Conservation (phyloP, 2,888 invertebrate genomes). For the Ophion costatus region DNA sequence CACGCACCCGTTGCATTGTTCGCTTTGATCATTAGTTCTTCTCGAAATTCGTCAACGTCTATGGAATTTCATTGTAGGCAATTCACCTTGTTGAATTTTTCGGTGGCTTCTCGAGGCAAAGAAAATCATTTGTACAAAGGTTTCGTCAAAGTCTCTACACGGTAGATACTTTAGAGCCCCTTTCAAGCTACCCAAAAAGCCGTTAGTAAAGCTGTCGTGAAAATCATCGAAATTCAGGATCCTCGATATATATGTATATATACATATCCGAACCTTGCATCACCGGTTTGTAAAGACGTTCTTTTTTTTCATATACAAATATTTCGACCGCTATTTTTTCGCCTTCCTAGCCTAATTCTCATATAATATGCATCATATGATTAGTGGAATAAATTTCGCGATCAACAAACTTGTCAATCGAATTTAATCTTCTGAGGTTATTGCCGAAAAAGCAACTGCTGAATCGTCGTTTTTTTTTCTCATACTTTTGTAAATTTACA, state of each 20-base stretch:
- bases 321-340: neutral
- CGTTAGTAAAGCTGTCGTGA: neutral
- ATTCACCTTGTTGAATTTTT: no score
- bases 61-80: no score
- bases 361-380: constrained; percentile 1
- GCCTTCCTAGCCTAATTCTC: neutral
- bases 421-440: constrained; percentile 57
- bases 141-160: no score
- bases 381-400: constrained; percentile 7
- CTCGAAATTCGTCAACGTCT: no score
- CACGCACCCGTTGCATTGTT: no score
- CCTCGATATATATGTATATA: neutral
- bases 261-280: neutral
- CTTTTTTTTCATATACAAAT: constrained; percentile 3
- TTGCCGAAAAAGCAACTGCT: constrained; percentile 49
- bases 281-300: neutral
- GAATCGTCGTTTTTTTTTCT: neutral
- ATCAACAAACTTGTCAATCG: neutral
- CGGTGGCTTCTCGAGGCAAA: no score
- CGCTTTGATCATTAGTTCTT: no score
- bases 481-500: neutral
- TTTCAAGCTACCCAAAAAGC: no score
- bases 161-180: no score
- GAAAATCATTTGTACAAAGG: no score
- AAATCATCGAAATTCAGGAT: neutral